Evolutionary conservation across 2,888 invertebrate species (phyloP), one percentile per base, ranked within the genome.

Genomic region (Parthenolecanium corni): DNA sequence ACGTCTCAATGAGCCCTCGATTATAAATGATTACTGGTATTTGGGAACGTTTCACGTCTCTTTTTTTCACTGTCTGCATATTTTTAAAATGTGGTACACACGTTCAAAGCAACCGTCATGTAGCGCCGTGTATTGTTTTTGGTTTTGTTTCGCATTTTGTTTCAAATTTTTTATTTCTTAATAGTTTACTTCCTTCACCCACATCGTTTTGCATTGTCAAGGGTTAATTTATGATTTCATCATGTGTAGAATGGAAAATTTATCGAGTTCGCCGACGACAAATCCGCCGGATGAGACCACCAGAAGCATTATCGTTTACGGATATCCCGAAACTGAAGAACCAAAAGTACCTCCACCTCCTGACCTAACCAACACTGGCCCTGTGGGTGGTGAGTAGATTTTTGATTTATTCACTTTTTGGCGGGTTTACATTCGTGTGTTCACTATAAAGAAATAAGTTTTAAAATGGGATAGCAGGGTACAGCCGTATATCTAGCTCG

Each of bases 321-420:
- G 63, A 38, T 63, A 63, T 36, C 53, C 63, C 23, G 63, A 63
- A n/a, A 18, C 21, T n/a, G 53, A 38, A 3, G 63, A 63, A 36
- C 53, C 24, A n/a, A 31, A 20, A 53, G 46, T 63, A 47, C 53
- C 54, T 14, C 63, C 62, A 18, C 52, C 54, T 12, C 63, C 63
- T 18, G 63, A 63, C 46, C 46, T 47, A 5, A 52, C 51, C 9
- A 47, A 53, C 36, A 44, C 63, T 31, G 63, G 46, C 14, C 58
- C 58, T 20, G 58, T 36, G 2, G 58, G 58, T 58, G 58, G 58
- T 58, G 18, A 40, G 53, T 42, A 1, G 14, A 6, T 3, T 4
- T 5, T 49, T 3, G 3, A 49, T 23, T 49, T 31, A 38, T 38
- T 46, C 21, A 21, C 21, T 46, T 21, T 16, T 14, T 9, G 21